These are phyloP conservation scores for Pseudoips prasinana DNA, from an alignment of 2,888 invertebrate species.

Conservation along the genomic window DNA sequence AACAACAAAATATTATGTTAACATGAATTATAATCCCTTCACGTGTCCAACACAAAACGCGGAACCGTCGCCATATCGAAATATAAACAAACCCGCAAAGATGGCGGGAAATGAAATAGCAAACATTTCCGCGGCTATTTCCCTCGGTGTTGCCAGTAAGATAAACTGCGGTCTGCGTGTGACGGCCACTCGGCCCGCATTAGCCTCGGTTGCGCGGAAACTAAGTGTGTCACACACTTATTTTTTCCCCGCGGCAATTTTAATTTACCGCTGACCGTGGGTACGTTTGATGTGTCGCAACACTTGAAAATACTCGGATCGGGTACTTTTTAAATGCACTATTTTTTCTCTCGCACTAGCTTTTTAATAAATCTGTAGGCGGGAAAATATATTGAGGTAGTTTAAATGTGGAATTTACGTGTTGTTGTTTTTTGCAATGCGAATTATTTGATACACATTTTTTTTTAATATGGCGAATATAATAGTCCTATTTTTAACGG, in stretches of 20 bases:
- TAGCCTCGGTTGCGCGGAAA: slow-evolving; percentile 67
- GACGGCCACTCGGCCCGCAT: slow-evolving; percentile 73
- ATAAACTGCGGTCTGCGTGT: slow-evolving; percentile 72
- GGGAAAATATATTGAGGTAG: no score
- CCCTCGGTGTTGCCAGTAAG: slow-evolving; percentile 69
- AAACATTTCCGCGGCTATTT: slow-evolving; percentile 70
- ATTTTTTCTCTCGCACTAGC: slow-evolving; percentile 17
- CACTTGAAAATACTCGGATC: slow-evolving; percentile 51
- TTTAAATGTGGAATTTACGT: no score
- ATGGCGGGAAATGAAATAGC: slow-evolving; percentile 60
- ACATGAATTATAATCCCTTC: slow-evolving; percentile 12
- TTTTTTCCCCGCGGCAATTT: slow-evolving; percentile 75
- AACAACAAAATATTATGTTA: no score
- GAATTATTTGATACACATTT: no score
- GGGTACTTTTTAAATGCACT: slow-evolving; percentile 30
- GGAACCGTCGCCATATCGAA: slow-evolving; percentile 31
- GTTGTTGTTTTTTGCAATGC: no score
- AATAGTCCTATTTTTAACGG: no score
- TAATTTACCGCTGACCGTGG: slow-evolving; percentile 75
- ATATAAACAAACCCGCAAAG: slow-evolving; percentile 36
- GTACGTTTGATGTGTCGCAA: slow-evolving; percentile 69
- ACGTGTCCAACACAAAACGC: slow-evolving; percentile 21
- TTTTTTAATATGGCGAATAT: no score
- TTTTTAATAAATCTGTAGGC: slow-evolving; percentile 4
- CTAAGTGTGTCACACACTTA: slow-evolving; percentile 76